A percentile compares a stretch with the other conserved stretches of the same genome.
phyloP scores from a whole-genome alignment of 2,113 vertebrate species.

The Erinaceus europaeus region DNA sequence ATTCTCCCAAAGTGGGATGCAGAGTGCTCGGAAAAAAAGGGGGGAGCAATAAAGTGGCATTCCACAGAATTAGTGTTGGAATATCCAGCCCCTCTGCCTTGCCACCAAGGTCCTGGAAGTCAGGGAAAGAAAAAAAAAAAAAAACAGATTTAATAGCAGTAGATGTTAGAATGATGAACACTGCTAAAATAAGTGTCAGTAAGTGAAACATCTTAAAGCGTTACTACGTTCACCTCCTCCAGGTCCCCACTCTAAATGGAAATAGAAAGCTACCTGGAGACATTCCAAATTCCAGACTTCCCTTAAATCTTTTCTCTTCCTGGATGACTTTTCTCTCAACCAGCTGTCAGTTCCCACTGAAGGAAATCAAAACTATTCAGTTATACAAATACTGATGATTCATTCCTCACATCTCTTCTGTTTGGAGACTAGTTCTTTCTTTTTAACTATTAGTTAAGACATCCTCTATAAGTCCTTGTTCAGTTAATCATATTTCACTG shows the following conservation, averaged over 20 bases:
- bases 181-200: constrained; percentile 35
- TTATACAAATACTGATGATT: constrained; percentile 44
- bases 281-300: constrained; percentile 35
- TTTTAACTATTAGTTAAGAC: constrained; percentile 56
- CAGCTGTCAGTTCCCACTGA: constrained; percentile 59
- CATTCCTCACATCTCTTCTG: not conserved
- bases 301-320: constrained; percentile 23
- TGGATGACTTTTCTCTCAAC: constrained; percentile 31
- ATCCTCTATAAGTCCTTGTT: not conserved
- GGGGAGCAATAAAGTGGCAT: not conserved
- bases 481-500: constrained; percentile 32
- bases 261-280: constrained; percentile 66
- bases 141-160: no score
- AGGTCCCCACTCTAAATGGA: constrained; percentile 46
- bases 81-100: not conserved
- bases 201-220: constrained; percentile 23
- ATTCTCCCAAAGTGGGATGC: not conserved
- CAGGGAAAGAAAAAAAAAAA: not conserved
- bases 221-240: not conserved
- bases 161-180: not conserved
- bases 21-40: not conserved
- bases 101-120: not conserved
- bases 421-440: constrained; percentile 21
- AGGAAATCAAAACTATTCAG: constrained; percentile 58
- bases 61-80: not conserved